Conservation (phyloP, 1,140 invertebrate species). For the Hestina assimilis region DNA sequence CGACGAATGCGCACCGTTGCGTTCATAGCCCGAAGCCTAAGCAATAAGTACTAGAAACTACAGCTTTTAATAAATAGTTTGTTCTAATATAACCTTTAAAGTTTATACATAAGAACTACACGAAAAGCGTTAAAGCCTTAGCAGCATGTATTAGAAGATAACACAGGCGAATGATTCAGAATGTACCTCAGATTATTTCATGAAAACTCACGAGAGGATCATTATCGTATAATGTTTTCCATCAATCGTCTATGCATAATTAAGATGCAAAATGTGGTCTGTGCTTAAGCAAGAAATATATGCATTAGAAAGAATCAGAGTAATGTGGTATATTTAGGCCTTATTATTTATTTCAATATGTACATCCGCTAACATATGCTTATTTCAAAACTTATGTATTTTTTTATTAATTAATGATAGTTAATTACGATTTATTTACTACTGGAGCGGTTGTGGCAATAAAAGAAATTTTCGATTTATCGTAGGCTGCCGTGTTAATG, state of each 20-base stretch:
- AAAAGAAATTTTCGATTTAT: constrained; percentile 61
- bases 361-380: constrained; percentile 9
- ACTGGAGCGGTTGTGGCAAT: constrained; percentile 48
- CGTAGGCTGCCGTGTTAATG: constrained; percentile 49
- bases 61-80: constrained; percentile 6
- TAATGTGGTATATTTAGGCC: too few species aligned
- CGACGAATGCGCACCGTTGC: constrained; percentile 31
- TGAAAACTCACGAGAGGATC: constrained; percentile 51
- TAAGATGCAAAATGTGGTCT: constrained; percentile 41
- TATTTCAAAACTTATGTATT: constrained; percentile 25
- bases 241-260: constrained; percentile 54
- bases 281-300: constrained; percentile 16
- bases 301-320: background rate
- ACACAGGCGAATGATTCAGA: constrained; percentile 40
- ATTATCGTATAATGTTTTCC: constrained; percentile 47
- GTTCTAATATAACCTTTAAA: constrained; percentile 13
- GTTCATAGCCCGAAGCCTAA: constrained; percentile 30
- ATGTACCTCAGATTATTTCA: constrained; percentile 41
- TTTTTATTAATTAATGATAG: constrained; percentile 54
- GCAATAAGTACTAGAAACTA: constrained; percentile 26
- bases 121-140: constrained; percentile 3
- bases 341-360: too few species aligned
- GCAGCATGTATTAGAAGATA: constrained; percentile 26
- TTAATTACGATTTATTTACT: constrained; percentile 61
- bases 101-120: constrained; percentile 15